Evolutionary conservation across 2,888 invertebrate species (phyloP), one percentile per base, ranked within the genome.

Genomic region (Arctia plantaginis): DNA sequence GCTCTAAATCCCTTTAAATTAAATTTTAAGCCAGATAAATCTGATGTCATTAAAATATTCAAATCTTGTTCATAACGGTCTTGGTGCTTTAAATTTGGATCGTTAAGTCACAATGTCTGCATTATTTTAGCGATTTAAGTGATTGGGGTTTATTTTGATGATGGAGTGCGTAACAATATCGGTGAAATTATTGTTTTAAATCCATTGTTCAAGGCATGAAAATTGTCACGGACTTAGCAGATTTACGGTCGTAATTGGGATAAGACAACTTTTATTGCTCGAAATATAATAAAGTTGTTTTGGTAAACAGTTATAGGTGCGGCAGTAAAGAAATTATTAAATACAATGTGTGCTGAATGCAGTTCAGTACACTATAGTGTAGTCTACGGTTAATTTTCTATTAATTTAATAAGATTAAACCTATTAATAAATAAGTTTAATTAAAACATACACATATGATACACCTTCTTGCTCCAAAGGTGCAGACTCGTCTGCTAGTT

Each of bases 1-100:
- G 65, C 80, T 77, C 76, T 80, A 73, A 86, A 86, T 85, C 84
- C 83, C 79, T 77, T 85, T 83, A 86, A 87, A 85, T 85, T 82
- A 81, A 85, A 85, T 82, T 86, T 80, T 80, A 88, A 87, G 87
- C 85, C 79, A 77, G 85, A 88, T 86, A 83, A 88, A 88, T 87
- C 79, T 82, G 74, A 76, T 33, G 74, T 81, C 80, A 81, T 84
- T 85, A 80, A 85, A 86, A 87, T 89, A 89, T 89, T 88, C 85
- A 87, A 87, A 90, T 89, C 89, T 88, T 85, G 86, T 88, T 88
- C 87, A 87, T 89, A 83, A 88, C 82, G 85, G 84, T 73, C 74
- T 72, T 77, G 74, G 80, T 80, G 73, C 75, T 65, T 77, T 80
- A 85, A 87, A 86, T 84, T 85, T 82, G 71, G 76, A 77, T 80